Base-by-base conservation (phyloP, 2,888 invertebrate genomes). In the Diogma glabrata region DNA sequence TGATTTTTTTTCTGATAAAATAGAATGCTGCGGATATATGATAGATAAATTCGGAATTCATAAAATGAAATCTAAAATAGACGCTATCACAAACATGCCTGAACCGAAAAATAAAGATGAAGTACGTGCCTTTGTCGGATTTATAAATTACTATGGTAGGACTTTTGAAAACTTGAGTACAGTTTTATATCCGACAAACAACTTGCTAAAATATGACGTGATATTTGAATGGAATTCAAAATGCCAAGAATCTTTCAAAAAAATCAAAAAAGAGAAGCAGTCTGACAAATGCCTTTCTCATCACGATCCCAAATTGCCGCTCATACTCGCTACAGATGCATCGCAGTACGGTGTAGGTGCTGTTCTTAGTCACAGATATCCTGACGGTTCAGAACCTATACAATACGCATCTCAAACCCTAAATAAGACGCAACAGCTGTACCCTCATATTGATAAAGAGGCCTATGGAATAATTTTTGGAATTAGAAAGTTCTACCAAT, bases 381-480 rank as follows among this genome's bases (percentile, higher is more conserved):
- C 52, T 16, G 62, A 67, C 57, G 63, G 64, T 14, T 52, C 56
- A n/a, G 66, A 69, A 40, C 68, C 66, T 4, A 62, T 69, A 24
- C 33, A 33, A 4, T 33, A 33, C 14, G 33, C 33, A 14, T 33
- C 33, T 5, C 33, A 33, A 14, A 33, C 33, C n/a, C 33, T 33
- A 14, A 33, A 14, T 14, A 33, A 14, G 14, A 33, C 12, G 14
- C 4, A 33, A 14, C 33, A 33, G 14, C 5, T 12, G 10, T 33
- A 33, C 14, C 33, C 33, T 14, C 5, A 4, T 4, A 33, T 12
- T 3, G 12, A 33, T 14, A 33, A 14, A 33, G 33, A 4, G 12
- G 12, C 67, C 24, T 56, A 66, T 23, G 56, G 60, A 17, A 54
- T 69, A 3, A 56, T 67, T n/a, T 68, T 59, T 53, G 65, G 64